These are phyloP conservation scores for Triops cancriformis DNA, from an alignment of 1,140 invertebrate genomes.

Conservation along the genomic window DNA sequence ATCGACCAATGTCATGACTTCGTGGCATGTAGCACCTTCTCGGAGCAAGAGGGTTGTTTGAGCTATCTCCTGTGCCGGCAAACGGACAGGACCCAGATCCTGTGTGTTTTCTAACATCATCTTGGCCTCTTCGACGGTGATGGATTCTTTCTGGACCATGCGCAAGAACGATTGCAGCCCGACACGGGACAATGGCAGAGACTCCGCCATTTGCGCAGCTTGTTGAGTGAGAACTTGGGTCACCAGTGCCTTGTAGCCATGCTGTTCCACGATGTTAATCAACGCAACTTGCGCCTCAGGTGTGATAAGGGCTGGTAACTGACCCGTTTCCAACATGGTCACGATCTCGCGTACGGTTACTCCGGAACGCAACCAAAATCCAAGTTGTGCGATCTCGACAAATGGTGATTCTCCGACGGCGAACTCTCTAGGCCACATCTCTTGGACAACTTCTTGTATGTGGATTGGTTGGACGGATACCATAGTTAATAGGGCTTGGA, in stretches of 20 bases:
- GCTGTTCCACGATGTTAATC: conserved; percentile 33
- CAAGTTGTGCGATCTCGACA: conserved; percentile 68
- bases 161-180: conserved; percentile 54
- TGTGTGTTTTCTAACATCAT: conserved; percentile 31
- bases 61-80: conserved; percentile 33
- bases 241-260: conserved; percentile 33
- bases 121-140: conserved; percentile 46
- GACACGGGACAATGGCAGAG: conserved; percentile 2
- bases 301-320: conserved; percentile 32
- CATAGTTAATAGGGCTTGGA: conserved; percentile 34
- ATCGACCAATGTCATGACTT: conserved; percentile 38
- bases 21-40: conserved; percentile 33
- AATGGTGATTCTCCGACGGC: conserved; percentile 65
- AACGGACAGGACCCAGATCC: conserved; percentile 31
- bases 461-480: conserved; percentile 31
- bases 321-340: conserved; percentile 35
- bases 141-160: conserved; percentile 69
- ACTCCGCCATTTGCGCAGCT: conserved; percentile 29
- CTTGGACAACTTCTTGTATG: conserved; percentile 32
- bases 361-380: conserved; percentile 61
- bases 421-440: conserved; percentile 58
- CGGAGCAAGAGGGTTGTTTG: conserved; percentile 31
- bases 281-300: conserved; percentile 34
- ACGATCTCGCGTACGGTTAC: conserved; percentile 66
- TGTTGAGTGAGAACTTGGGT: conserved; percentile 30